Percentiles rank a stretch among this genome's conserved stretches.
phyloP scores from a whole-genome alignment of 2,113 vertebrate species.

The Nicator chloris region DNA sequence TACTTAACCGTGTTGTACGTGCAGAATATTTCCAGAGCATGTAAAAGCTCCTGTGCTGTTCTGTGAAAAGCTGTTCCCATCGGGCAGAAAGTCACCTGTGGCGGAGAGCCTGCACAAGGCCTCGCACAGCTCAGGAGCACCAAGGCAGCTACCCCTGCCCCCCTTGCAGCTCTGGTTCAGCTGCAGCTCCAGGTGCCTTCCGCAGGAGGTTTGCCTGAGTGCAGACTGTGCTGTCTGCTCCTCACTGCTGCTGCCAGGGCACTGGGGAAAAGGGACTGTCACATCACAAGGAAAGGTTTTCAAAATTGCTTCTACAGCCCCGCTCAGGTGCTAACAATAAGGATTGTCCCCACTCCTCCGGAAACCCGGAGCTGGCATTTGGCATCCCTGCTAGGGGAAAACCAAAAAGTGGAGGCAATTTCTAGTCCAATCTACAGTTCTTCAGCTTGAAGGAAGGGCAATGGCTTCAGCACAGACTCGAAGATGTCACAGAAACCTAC shows the following conservation, averaged over 20 bases:
- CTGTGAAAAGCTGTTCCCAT: background rate
- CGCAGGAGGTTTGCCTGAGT: background rate
- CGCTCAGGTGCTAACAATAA: background rate
- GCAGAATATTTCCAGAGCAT: background rate
- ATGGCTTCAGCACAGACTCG: background rate
- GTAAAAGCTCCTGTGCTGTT: background rate
- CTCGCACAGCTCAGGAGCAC: background rate
- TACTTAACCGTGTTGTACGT: background rate
- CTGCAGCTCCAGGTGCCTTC: background rate
- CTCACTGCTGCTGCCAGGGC: background rate
- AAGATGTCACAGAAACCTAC: background rate
- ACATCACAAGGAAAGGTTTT: background rate
- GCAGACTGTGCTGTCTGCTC: background rate
- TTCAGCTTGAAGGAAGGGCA: background rate
- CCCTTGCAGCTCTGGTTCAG: background rate
- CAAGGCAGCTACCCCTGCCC: background rate
- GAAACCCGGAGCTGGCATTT: background rate
- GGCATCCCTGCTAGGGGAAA: background rate
- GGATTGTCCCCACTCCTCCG: background rate
- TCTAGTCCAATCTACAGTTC: background rate
- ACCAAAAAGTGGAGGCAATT: background rate
- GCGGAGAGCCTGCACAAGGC: background rate
- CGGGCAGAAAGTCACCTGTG: background rate
- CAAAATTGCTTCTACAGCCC: background rate
- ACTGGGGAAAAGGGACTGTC: background rate